Evolutionary conservation across 2,888 invertebrate genomes (phyloP), one percentile per base, ranked within the genome.

Genomic region (Ctenicera cuprea): DNA sequence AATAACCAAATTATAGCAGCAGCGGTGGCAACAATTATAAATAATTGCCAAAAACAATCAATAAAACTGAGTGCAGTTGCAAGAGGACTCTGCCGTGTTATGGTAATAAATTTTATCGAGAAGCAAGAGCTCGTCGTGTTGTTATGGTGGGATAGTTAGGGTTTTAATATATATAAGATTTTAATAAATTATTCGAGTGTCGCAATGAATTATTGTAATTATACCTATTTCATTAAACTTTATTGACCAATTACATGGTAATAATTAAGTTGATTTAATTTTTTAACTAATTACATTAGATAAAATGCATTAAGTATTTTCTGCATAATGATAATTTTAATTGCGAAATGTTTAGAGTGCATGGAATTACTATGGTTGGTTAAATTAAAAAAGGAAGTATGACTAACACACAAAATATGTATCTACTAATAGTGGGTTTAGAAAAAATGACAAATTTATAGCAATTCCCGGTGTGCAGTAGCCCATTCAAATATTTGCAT

Each of bases 401-500:
- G 57, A 57, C 33, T 30, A 57, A 57, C 37, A 30, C 16, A 37
- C 38, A 50, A 64, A 64, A 50, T 48, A 33, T 48, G 37, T 64
- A 50, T 30, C 16, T 5, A 62, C 20, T 16, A 26, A 48, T 18
- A 33, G 33, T 48, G 33, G 45, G 48, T 48, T 50, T 48, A 38
- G 14, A 41, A 64, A 48, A 63, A 64, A 45, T 64, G 45, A 37
- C 64, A 45, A 16, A 48, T 64, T 64, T 64, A 50, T 43, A 14
- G 33, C 33, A 64, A 64, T 45, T 48, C 64, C 33, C 37, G 45
- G 64, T 18, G 64, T 33, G 64, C 64, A 64, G 22, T 50, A 48
- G 64, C n/a, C 45, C 30, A 64, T 64, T 64, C 50, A 50, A 63
- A 50, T 64, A 64, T 64, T 64, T 48, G 48, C 64, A 20, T 64